Evolutionary conservation across 2,888 invertebrate genomes (phyloP), one percentile per base, ranked within the genome.

Genomic region (Liopterus haemorrhoidalis): DNA sequence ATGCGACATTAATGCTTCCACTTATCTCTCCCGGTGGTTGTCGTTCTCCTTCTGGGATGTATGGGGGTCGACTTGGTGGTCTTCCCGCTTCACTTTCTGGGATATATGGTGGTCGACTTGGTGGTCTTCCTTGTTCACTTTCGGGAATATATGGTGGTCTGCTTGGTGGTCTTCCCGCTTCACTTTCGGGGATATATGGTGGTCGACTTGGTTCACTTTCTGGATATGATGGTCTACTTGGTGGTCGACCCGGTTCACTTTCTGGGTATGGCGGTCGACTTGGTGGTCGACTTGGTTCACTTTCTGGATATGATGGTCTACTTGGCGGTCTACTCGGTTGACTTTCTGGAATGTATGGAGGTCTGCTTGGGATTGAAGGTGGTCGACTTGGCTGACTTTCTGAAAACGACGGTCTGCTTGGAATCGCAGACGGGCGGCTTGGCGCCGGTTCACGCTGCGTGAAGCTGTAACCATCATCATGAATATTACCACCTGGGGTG

Each of bases 211-310:
- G 41, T 39, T 9, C 14, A n/a, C 22, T 16, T 16, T 15, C 31
- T 25, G 36, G 21, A 32, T 42, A 15, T 6, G 41, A 16, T 21
- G 48, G 48, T n/a, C n/a, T n/a, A 43, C 35, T 44, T 30, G 21
- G 39, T 16, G 28, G 12, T 16, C 36, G 21, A 22, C 37, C 28
- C 2, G 15, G 4, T 5, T 11, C 5, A 22, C 15, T 14, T 16
- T 11, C 9, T 24, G 19, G 16, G 5, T 18, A 11, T 24, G 43
- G 43, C 28, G 25, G 36, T 22, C n/a, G n/a, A 43, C 35, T 44
- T 30, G 21, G 39, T 16, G 28, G 12, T 16, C 36, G 21, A 22
- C 37, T 25, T 2, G 15, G 4, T 5, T 11, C 5, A 22, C 15
- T 14, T 16, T 11, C 9, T 24, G 19, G 16, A 5, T 18, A 11